Percentiles rank a stretch among this genome's conserved stretches.
Evolutionary conservation across 2,888 invertebrate genomes (phyloP).

Genomic region (Hypsopygia costalis): DNA sequence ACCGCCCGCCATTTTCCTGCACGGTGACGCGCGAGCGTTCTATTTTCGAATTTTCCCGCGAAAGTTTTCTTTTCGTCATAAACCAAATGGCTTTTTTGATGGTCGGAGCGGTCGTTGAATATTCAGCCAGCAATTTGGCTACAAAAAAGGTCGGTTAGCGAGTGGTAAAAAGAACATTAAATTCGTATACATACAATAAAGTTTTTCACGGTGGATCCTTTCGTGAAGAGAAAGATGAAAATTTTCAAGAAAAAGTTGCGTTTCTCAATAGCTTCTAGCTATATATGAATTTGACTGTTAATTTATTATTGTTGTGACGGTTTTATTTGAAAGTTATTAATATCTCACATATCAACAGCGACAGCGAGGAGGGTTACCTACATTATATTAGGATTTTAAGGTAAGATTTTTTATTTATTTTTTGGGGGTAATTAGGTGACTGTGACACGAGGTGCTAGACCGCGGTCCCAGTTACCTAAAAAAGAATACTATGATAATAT

Average conservation of each 20-base stretch:
- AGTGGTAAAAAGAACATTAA: conserved; percentile 16
- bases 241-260: conserved; percentile 73
- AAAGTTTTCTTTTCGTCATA: conserved; percentile 41
- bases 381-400: conserved; percentile 5
- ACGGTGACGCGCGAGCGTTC: conserved; percentile 42
- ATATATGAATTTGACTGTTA: conserved; percentile 29
- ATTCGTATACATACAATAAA: conserved; percentile 18
- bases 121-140: conserved; percentile 33
- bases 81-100: conserved; percentile 42
- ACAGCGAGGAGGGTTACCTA: conserved; percentile 12
- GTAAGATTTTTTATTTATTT: conserved; percentile 10
- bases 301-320: conserved; percentile 14
- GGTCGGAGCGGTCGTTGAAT: conserved; percentile 27
- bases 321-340: conserved; percentile 14
- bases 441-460: too few relatives aligned
- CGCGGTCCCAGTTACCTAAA: too few relatives aligned
- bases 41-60: conserved; percentile 59
- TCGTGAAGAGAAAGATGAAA: conserved; percentile 74
- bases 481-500: too few relatives aligned
- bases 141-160: conserved; percentile 20
- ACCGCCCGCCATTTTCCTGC: conserved; percentile 46
- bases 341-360: conserved; percentile 47
- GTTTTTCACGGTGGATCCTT: conserved; percentile 58
- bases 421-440: too few relatives aligned
- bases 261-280: conserved; percentile 61